Base-by-base conservation (phyloP, 1,140 invertebrate genomes). In the Eulimnadia texana region DNA sequence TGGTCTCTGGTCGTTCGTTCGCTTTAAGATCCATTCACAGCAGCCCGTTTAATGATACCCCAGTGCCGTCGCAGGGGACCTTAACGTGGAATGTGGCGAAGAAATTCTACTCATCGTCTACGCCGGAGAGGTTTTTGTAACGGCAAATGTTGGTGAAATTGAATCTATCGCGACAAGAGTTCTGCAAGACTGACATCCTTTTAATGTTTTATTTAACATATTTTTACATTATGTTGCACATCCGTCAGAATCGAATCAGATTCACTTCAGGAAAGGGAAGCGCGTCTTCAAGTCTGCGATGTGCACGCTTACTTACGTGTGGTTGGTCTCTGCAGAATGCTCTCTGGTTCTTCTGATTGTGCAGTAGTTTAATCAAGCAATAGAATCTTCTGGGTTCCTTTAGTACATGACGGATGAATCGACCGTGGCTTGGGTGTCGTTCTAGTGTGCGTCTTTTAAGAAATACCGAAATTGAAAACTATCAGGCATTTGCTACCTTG, bases 1-100 rank as follows among this genome's bases (percentile, higher is more conserved):
- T 42, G 33, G 16, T 42, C 33, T 6, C 33, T 6, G 16, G 16
- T 16, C 16, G 33, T 6, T 16, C 33, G 29, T 28, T 64, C 62
- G 20, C 64, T 25, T 50, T 61, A 64, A 19, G 64, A n/a, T n/a
- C n/a, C 56, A 23, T 42, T 50, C 19, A 19, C 27, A n/a, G 65
- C 67, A 20, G 66, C 54, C 53, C 65, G 28, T 64, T 72, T 72
- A 0, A 69, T 27, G 13, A 63, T 60, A 42, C 67, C 70, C 67
- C 66, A 28, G 70, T 62, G 27, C 68, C 69, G 59, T 77, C 76
- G 29, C 72, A 74, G 29, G 72, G 73, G 54, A 70, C 67, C 67
- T 74, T 70, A 22, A 62, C 72, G 58, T 68, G 73, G 13, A 64
- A 62, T 42, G 69, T 70, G 24, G 69, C 68, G 65, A 65, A 69